Evolutionary conservation across 2,888 invertebrate genomes (phyloP).

Genomic region (Brachylomia viminalis): DNA sequence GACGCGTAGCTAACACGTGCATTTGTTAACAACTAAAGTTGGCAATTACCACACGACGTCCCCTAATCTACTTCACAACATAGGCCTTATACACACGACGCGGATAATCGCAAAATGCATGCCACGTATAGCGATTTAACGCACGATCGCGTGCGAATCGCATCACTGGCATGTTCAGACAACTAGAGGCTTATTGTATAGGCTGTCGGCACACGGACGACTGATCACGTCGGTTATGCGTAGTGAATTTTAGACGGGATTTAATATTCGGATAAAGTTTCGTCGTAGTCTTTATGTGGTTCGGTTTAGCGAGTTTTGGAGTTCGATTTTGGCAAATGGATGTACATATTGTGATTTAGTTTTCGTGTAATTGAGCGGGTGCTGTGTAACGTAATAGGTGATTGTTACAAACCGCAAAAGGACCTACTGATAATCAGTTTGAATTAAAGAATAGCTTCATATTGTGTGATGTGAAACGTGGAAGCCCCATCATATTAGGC

Average conservation of each 20-base stretch:
- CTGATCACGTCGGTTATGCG: constrained; percentile 57
- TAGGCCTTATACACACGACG: constrained; percentile 49
- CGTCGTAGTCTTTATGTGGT: constrained; percentile 35
- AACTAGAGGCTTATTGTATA: constrained; percentile 64
- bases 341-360: constrained; percentile 4
- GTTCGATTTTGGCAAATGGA: constrained; percentile 9
- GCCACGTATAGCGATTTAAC: constrained; percentile 64
- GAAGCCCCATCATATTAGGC: neutral
- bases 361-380: neutral
- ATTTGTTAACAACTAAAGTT: constrained; percentile 34
- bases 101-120: constrained; percentile 63
- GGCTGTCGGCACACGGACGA: constrained; percentile 54
- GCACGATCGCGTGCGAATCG: constrained; percentile 62
- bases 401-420: neutral
- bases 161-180: constrained; percentile 60
- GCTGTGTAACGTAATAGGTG: neutral
- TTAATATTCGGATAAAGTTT: constrained; percentile 54
- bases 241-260: constrained; percentile 57
- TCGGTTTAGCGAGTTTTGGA: neutral
- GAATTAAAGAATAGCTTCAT: neutral
- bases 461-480: neutral
- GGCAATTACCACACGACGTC: constrained; percentile 27
- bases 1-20: constrained; percentile 1
- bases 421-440: neutral
- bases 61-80: constrained; percentile 41